Evolutionary conservation across 1,140 invertebrate species (phyloP), one percentile per base, ranked within the genome.

Genomic region (Spodoptera litura): DNA sequence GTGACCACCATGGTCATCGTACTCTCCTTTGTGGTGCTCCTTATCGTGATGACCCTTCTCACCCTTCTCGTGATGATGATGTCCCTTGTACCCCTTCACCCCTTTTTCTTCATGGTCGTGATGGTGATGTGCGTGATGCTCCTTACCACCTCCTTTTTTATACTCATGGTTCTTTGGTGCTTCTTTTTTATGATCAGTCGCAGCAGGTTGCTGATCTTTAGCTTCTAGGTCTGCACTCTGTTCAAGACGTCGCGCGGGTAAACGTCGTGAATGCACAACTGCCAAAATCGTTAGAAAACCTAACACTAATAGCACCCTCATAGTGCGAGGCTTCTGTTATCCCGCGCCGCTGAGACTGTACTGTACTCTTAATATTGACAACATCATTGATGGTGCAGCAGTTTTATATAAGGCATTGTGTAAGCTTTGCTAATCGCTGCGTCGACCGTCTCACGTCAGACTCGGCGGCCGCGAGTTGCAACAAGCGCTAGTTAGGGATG

Each of bases 41-140:
- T 97, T 96, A 66, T 96, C 96, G 81, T 97, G 96, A 84, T 97
- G 96, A 0, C 97, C 97, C 81, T 97, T 96, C 62, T 96, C 95
- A 1, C 96, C 96, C 79, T 96, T 95, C 83, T 97, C 96, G 81
- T 95, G 96, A 82, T 97, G 96, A 83, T 97, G 96, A 75, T 96
- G 93, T 8, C 94, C 94, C 81, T 96, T 95, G 89, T 97, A 96
- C 0, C 96, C 96, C 74, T 97, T 97, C 56, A 97, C 95, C 0
- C 95, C 95, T 81, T 97, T 96, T 66, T 96, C 95, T 70, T 96
- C 96, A 75, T 95, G 95, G 59, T 95, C 94, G 76, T 93, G 87
- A 49, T 92, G 83, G 78, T 95, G 93, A 58, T 93, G 81, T 4
- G 95, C 93, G 38, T 95, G 92, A 68, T 96, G 95, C 51, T 95